Evolutionary conservation across 2,797 vertebrate species (phyloP).

Genomic region (Girardinus metallicus): DNA sequence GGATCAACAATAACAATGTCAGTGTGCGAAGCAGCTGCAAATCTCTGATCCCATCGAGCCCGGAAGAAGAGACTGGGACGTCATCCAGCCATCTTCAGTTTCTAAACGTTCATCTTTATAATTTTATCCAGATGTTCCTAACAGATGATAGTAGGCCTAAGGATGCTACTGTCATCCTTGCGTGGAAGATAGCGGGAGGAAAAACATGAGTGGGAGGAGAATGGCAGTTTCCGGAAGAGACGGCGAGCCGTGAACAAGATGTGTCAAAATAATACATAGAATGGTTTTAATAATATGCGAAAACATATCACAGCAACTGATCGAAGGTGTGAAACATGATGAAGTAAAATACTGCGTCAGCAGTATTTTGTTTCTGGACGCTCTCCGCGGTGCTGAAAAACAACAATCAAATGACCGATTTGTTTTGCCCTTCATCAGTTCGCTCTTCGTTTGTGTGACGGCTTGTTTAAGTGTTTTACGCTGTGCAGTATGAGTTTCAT

Average conservation of each 20-base stretch:
- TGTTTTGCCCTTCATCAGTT: not conserved
- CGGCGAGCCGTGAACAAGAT: constrained; percentile 6
- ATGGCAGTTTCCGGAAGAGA: constrained; percentile 63
- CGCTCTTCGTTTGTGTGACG: not conserved
- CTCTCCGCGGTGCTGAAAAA: constrained; percentile 59
- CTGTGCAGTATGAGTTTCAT: not conserved
- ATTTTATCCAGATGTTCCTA: not conserved
- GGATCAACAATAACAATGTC: constrained; percentile 3
- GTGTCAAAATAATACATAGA: constrained; percentile 10
- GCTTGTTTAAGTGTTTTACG: not conserved
- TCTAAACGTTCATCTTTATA: not conserved
- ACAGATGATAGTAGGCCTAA: not conserved
- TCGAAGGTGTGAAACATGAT: too few relatives aligned
- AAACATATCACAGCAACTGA: not conserved
- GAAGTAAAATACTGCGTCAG: not conserved
- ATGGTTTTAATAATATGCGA: not conserved
- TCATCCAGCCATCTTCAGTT: constrained; percentile 5
- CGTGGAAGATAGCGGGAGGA: not conserved
- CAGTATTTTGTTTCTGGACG: not conserved
- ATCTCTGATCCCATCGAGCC: not conserved
- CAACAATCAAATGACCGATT: not conserved
- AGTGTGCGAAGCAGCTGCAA: constrained; percentile 4
- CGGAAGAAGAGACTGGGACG: not conserved
- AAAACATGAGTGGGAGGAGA: not conserved
- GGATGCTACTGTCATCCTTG: constrained; percentile 18